Conservation (phyloP, 2,797 vertebrate genomes). For the Pteropus rufus region DNA sequence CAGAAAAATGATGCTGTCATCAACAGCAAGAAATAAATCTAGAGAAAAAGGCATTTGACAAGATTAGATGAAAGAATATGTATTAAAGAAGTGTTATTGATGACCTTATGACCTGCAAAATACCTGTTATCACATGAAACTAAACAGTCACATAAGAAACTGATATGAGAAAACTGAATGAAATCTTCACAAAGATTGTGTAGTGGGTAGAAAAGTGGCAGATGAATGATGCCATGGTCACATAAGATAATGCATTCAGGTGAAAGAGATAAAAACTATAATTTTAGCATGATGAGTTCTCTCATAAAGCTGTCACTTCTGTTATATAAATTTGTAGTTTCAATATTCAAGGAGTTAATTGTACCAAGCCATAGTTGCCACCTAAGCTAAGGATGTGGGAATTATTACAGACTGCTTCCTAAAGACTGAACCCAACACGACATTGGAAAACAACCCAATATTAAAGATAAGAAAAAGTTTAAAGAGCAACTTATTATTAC, state of each 20-base stretch:
- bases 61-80: background rate
- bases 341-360: constrained; percentile 67
- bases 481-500: background rate
- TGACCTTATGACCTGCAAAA: background rate
- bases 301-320: constrained; percentile 59
- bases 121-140: background rate
- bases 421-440: background rate
- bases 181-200: constrained; percentile 12
- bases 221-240: constrained; percentile 4
- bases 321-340: constrained; percentile 60
- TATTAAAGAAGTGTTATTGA: background rate
- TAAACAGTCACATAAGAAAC: background rate
- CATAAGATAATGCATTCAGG: constrained; percentile 11
- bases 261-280: constrained; percentile 60
- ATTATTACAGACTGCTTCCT: background rate
- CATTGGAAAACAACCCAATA: background rate
- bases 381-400: background rate
- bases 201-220: constrained; percentile 12
- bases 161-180: background rate
- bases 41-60: background rate
- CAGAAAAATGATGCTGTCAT: background rate
- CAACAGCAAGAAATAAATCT: background rate
- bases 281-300: constrained; percentile 33
- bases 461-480: background rate
- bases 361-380: background rate